Conservation (phyloP, 2,888 invertebrate genomes). For the Diabrotica balteata region DNA sequence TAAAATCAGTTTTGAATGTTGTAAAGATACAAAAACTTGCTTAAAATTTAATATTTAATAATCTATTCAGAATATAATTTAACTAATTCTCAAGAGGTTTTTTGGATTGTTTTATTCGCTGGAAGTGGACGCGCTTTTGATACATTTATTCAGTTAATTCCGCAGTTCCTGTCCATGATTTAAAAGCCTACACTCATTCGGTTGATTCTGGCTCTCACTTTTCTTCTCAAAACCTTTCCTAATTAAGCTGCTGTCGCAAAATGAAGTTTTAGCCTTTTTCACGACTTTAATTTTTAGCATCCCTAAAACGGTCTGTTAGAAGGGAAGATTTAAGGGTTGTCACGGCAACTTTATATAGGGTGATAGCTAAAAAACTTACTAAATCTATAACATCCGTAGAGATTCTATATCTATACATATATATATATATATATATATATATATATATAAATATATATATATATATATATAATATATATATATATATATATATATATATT, state of each 20-base stretch:
- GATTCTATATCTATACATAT: too few species aligned
- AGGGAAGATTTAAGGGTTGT: constrained; percentile 45
- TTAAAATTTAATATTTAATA: too few species aligned
- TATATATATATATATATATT: too few species aligned
- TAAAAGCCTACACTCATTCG: constrained; percentile 46
- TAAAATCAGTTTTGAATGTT: too few species aligned
- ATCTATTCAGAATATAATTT: too few species aligned
- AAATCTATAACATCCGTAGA: too few species aligned
- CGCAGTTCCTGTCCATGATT: constrained; percentile 54
- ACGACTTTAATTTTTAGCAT: constrained; percentile 60
- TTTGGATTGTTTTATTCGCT: background rate
- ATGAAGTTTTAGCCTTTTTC: constrained; percentile 60
- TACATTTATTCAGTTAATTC: constrained; percentile 54
- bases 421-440: too few species aligned
- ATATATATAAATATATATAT: too few species aligned
- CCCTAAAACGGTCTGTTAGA: constrained; percentile 47
- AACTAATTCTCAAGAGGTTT: too few species aligned
- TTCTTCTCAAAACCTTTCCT: constrained; percentile 60
- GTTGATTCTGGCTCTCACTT: constrained; percentile 8
- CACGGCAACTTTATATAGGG: constrained; percentile 41
- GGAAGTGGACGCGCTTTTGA: constrained; percentile 43
- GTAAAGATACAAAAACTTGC: too few species aligned
- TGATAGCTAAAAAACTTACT: background rate
- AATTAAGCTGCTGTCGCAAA: constrained; percentile 63
- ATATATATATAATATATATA: too few species aligned